Base-by-base conservation (phyloP, 2,113 vertebrate genomes). In the Panurus biarmicus region DNA sequence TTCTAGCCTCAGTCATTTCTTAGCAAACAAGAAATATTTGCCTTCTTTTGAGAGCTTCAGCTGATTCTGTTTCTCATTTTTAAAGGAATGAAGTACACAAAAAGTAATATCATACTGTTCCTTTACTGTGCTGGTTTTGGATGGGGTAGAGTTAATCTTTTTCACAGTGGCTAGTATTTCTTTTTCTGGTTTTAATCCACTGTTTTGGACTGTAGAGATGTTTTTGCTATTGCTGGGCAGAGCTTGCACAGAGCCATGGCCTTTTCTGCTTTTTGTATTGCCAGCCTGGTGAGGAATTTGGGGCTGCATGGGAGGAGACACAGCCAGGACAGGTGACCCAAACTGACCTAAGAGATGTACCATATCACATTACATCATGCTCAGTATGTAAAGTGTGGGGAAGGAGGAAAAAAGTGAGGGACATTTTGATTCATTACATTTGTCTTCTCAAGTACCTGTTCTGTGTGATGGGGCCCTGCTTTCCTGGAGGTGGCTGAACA, bases 261-360 rank as follows among this genome's bases (percentile, higher is more conserved):
- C 14, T 19, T 57, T 44, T 7, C 26, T 72, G 31, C 14, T 50
- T 50, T 65, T 23, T 0, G 0, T 3, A 5, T 5, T 23, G 36
- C 25, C 40, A 56, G 1, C 0, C 9, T 64, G 21, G 14, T 14
- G 23, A 73, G 12, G 33, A 50, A 23, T 12, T 4, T 33, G 22
- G 18, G 35, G 19, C 2, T 50, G 14, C 26, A 3, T 23, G 22
- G 14, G 17, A 82, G 54, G 21, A 31, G n/a, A 31, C n/a, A 31
- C 14, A 47, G 17, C 29, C 14, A 0, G 0, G 47, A 82, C 4
- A 60, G 29, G n/a, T 31, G 25, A 48, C n/a, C 18, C 17, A 9
- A 54, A 61, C 10, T n/a, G 61, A 54, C 38, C 20, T 2, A 38
- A 29, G 20, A 2, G 24, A n/a, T 45, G 45, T 29, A 67, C n/a